Conservation (phyloP, 1,140 invertebrate genomes). For the Anastrepha obliqua region DNA sequence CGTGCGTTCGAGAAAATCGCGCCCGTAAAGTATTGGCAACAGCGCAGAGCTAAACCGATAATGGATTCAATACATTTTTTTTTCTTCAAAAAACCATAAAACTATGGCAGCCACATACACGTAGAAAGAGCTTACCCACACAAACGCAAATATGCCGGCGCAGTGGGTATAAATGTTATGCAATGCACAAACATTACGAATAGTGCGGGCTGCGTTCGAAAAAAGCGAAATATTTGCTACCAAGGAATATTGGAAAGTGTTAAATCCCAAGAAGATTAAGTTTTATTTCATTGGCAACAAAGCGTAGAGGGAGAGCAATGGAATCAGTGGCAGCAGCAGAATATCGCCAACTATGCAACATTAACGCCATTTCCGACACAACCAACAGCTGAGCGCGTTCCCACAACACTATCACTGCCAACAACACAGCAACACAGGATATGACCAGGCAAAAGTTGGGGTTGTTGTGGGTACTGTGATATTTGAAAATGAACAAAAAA, state of each 20-base stretch:
- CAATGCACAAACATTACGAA: neutral
- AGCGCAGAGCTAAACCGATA: slow-evolving; percentile 69
- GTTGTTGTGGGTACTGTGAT: neutral
- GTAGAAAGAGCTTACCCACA: neutral
- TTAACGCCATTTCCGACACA: slow-evolving; percentile 72
- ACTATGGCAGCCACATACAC: slow-evolving; percentile 37
- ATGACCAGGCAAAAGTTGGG: neutral
- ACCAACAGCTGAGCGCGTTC: slow-evolving; percentile 66
- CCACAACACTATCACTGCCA: slow-evolving; percentile 13
- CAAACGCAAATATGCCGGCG: neutral
- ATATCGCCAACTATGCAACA: slow-evolving; percentile 67
- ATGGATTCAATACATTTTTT: slow-evolving; percentile 69
- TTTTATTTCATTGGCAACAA: slow-evolving; percentile 63
- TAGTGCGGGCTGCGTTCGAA: neutral
- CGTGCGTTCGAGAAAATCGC: slow-evolving; percentile 37
- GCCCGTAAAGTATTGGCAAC: slow-evolving; percentile 33
- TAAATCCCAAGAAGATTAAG: slow-evolving; percentile 74
- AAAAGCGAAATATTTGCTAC: slow-evolving; percentile 57
- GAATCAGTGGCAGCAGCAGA: slow-evolving; percentile 54
- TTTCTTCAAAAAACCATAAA: slow-evolving; percentile 58
- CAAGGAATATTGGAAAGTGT: slow-evolving; percentile 73
- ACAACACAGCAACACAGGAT: neutral
- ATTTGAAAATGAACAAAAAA: neutral
- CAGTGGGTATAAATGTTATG: neutral
- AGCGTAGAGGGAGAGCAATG: slow-evolving; percentile 17